phyloP scores from a whole-genome alignment of 2,888 invertebrate genomes.

The Drosophila rubida region DNA sequence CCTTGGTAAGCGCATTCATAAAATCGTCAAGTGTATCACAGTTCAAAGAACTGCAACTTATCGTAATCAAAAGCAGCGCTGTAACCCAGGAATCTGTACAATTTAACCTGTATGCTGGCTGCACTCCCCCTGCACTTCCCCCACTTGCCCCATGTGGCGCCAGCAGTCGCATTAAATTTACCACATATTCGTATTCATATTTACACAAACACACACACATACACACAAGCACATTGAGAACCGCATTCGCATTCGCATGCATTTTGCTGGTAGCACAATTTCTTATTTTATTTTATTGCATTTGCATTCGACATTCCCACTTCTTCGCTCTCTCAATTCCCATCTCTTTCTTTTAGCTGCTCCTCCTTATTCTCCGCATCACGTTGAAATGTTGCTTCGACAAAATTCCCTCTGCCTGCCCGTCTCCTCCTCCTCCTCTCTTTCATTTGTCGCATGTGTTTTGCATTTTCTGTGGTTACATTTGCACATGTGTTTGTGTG shows the following conservation, averaged over 20 bases:
- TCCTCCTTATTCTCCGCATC: slow-evolving; percentile 11
- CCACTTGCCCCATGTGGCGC: neutral
- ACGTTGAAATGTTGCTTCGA: slow-evolving; percentile 42
- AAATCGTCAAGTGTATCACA: slow-evolving; percentile 24
- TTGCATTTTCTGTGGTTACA: slow-evolving; percentile 61
- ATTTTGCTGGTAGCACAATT: slow-evolving; percentile 35
- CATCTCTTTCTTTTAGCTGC: slow-evolving; percentile 3
- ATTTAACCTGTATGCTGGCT: slow-evolving; percentile 45
- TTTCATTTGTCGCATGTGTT: slow-evolving; percentile 61
- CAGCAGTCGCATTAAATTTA: slow-evolving; percentile 51
- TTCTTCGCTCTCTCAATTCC: neutral
- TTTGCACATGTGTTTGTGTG: slow-evolving; percentile 16
- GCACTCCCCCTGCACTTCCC: slow-evolving; percentile 9
- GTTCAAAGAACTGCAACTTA: slow-evolving; percentile 48
- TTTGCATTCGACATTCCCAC: slow-evolving; percentile 49
- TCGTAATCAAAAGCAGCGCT: slow-evolving; percentile 32
- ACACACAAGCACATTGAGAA: slow-evolving; percentile 26
- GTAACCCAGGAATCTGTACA: slow-evolving; percentile 23
- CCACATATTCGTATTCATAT: slow-evolving; percentile 47
- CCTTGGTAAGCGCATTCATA: neutral
- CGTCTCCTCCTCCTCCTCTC: slow-evolving; percentile 3
- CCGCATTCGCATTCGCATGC: slow-evolving; percentile 27
- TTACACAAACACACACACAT: slow-evolving; percentile 8
- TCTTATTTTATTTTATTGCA: slow-evolving; percentile 60
- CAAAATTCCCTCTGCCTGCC: slow-evolving; percentile 37